Evolutionary conservation across 2,113 vertebrate genomes (phyloP).

Genomic region (Azemiops feae): DNA sequence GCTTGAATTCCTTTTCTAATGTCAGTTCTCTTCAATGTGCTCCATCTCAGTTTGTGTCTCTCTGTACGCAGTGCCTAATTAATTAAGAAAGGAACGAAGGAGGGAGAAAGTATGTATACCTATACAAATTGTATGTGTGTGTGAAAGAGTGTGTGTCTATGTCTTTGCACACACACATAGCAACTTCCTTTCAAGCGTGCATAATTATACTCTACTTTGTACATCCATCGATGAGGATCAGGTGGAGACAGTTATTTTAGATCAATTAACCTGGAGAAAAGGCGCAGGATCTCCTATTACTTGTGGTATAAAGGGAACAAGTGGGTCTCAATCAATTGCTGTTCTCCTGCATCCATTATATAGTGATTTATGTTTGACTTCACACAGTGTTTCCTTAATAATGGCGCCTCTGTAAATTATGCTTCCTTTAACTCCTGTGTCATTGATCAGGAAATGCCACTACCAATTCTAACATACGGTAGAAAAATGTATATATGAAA

Average conservation of each 20-base stretch:
- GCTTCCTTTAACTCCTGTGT: not conserved
- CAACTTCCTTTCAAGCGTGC: not conserved
- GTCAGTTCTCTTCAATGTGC: not conserved
- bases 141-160: not conserved
- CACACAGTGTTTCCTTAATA: not conserved
- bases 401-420: not conserved
- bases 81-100: not conserved
- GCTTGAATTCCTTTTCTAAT: not conserved
- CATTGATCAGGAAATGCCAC: not conserved
- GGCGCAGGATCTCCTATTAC: not conserved
- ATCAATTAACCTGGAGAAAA: conserved; percentile 9
- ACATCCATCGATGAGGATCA: too few relatives aligned
- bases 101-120: not conserved
- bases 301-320: not conserved
- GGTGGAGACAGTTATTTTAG: not conserved
- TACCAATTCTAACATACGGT: not conserved
- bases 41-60: not conserved
- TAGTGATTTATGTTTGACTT: not conserved
- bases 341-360: not conserved
- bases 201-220: not conserved
- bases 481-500: not conserved
- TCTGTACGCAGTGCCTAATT: not conserved
- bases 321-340: not conserved
- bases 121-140: not conserved
- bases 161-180: not conserved